Evolutionary conservation across 1,140 invertebrate species (phyloP).

Genomic region (Eciton burchellii): DNA sequence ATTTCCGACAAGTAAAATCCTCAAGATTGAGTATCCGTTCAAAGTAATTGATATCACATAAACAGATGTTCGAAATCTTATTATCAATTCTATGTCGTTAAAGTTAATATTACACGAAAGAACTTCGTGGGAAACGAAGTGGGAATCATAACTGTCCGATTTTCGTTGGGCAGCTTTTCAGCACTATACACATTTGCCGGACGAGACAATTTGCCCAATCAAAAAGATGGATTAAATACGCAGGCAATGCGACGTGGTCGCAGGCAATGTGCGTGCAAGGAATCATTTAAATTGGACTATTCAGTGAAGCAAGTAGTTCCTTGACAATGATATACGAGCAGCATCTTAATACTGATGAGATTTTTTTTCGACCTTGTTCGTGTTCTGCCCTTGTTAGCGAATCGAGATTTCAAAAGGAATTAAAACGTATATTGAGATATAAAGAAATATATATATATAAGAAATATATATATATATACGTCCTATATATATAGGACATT

Average conservation of each 20-base stretch:
- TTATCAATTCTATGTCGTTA: no score
- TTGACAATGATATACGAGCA: conserved; percentile 40
- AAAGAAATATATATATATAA: background rate
- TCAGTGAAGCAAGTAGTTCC: conserved; percentile 72
- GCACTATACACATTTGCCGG: conserved; percentile 78
- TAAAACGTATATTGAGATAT: background rate
- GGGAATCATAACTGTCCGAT: background rate
- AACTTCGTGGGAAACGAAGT: background rate
- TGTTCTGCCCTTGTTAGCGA: background rate
- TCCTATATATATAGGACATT: background rate
- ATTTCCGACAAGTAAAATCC: background rate
- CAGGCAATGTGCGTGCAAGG: conserved; percentile 75
- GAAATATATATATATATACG: no score
- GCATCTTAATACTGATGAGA: conserved; percentile 32
- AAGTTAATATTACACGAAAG: background rate
- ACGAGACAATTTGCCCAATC: conserved; percentile 86
- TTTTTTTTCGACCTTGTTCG: conserved; percentile 25
- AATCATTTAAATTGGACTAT: conserved; percentile 80
- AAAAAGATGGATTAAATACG: conserved; percentile 84
- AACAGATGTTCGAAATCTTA: background rate
- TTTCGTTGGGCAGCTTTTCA: conserved; percentile 75
- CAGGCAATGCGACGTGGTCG: conserved; percentile 60
- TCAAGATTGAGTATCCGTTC: background rate
- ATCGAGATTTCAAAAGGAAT: background rate
- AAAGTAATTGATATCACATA: background rate